Base-by-base conservation (phyloP, 2,113 vertebrate genomes). In the Apaloderma vittatum region DNA sequence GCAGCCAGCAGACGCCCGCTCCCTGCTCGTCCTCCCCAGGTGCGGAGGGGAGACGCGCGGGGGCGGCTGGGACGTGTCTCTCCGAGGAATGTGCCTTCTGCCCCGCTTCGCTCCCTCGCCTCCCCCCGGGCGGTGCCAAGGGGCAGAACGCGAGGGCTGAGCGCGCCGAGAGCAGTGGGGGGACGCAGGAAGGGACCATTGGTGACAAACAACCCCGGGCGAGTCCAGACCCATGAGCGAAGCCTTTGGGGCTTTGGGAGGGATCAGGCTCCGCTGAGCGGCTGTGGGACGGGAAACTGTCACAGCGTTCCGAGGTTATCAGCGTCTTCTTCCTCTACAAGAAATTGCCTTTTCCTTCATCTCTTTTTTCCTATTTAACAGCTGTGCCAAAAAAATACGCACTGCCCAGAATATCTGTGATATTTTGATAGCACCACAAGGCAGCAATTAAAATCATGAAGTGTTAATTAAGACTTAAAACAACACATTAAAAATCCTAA, bases 391-490 rank as follows among this genome's bases (percentile, higher is more conserved):
- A 91, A 78, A 88, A 93, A 68, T 9, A 48, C n/a, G 24, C 73
- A 3, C 34, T 37, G 74, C 94, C 51, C 49, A 32, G 36, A 92
- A 68, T 72, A 72, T 45, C 82, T 80, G 3, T 10, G 51, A 37
- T 62, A 74, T 37, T 75, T 74, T 67, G 61, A 54, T 82, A 73
- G 75, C 63, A n/a, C 93, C 93, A 71, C 76, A 30, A 73, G 88
- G 72, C 88, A 86, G 68, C 79, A 96, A 86, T 94, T 95, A 80
- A 84, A 94, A 70, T 29, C 5, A 17, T n/a, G 43, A 54, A 51
- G 34, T 5, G 6, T 86, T 92, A 88, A 92, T 94, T 94, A 88
- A 92, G 86, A 77, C 48, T 86, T 88, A 54, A 94, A 93, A 37
- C 27, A 46, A 17, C 72, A 5, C 24, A 57, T 77, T 88, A 88